Percentiles rank a stretch among this genome's conserved stretches.
These are phyloP conservation scores for Amblyornis subalaris DNA, from an alignment of 2,113 vertebrate species.

Conservation along the genomic window DNA sequence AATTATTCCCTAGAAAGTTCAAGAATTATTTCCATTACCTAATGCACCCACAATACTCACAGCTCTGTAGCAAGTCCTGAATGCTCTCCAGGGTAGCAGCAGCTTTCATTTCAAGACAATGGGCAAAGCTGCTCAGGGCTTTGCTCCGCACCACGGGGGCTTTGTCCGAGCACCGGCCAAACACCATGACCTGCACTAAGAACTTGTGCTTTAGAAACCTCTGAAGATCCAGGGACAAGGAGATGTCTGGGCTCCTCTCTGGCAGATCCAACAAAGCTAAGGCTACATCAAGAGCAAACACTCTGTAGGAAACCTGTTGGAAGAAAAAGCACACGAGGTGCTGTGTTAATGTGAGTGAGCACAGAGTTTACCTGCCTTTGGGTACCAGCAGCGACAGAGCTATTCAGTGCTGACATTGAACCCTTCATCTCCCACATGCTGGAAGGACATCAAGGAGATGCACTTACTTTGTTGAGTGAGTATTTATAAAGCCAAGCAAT, in stretches of 20 bases:
- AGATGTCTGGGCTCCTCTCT: conserved; percentile 67
- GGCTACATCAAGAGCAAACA: conserved; percentile 88
- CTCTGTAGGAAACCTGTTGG: conserved; percentile 76
- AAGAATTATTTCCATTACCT: background rate
- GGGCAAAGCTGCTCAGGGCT: conserved; percentile 83
- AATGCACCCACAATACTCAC: conserved; percentile 68
- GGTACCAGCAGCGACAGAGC: background rate
- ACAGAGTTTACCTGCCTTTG: background rate
- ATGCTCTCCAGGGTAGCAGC: conserved; percentile 65
- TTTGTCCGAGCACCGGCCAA: conserved; percentile 80
- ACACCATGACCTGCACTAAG: conserved; percentile 85
- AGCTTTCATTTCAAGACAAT: conserved; percentile 80
- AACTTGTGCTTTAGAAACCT: conserved; percentile 82
- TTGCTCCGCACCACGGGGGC: conserved; percentile 84
- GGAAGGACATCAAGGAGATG: background rate
- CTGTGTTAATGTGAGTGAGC: background rate
- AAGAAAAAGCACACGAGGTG: background rate
- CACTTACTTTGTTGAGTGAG: conserved; percentile 81
- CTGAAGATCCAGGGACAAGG: conserved; percentile 65
- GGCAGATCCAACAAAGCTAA: conserved; percentile 84
- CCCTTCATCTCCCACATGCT: background rate
- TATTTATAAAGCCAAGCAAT: conserved; percentile 84
- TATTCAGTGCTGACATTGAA: rapidly evolving
- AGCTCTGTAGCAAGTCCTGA: conserved; percentile 74
- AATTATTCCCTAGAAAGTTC: background rate